Percentiles rank a stretch among this genome's conserved stretches.
These are phyloP conservation scores for Alloplasta piceator DNA, from an alignment of 2,888 invertebrate genomes.

Conservation along the genomic window DNA sequence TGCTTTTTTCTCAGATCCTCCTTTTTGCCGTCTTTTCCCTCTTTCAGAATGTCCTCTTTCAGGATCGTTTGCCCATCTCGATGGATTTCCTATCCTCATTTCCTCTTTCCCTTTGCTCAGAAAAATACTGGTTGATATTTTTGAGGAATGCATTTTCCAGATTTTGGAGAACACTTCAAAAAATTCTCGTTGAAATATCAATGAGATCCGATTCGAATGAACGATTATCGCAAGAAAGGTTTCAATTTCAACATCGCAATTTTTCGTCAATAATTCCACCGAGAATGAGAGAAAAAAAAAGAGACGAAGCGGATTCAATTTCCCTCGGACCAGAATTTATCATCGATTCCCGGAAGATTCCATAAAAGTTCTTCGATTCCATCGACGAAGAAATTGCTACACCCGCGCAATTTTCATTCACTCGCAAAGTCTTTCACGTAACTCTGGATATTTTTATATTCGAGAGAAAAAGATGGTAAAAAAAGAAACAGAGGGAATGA, in stretches of 20 bases:
- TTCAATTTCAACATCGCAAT: too few species aligned
- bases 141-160: too few species aligned
- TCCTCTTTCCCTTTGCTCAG: too few species aligned
- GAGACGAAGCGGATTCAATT: conserved; percentile 32
- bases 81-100: background rate
- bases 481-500: background rate
- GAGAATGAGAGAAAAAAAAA: background rate
- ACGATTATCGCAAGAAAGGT: background rate
- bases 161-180: too few species aligned
- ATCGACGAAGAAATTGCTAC: background rate
- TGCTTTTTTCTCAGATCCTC: conserved; percentile 49
- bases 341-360: conserved; percentile 18
- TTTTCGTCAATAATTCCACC: too few species aligned
- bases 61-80: conserved; percentile 23
- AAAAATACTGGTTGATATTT: too few species aligned
- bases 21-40: conserved; percentile 11
- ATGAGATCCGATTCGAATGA: too few species aligned
- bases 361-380: background rate
- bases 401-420: background rate
- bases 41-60: conserved; percentile 3
- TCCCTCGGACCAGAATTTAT: conserved; percentile 24
- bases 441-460: background rate
- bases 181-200: too few species aligned
- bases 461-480: background rate
- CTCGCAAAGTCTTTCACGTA: background rate